These are phyloP conservation scores for Epinephelus lanceolatus DNA, from an alignment of 2,113 vertebrate genomes.

Conservation along the genomic window DNA sequence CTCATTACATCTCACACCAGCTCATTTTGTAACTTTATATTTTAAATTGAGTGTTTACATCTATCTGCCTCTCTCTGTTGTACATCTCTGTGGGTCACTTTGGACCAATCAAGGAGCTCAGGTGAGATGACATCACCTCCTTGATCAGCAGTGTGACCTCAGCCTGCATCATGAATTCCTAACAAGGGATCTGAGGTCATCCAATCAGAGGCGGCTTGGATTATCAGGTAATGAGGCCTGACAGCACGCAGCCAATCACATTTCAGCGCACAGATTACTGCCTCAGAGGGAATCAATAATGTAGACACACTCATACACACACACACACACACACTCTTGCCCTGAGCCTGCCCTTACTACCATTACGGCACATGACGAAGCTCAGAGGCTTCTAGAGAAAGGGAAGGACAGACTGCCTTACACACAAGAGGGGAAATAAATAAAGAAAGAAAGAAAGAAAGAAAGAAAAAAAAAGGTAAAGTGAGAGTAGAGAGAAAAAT, in stretches of 20 bases:
- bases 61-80: neutral
- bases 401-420: neutral
- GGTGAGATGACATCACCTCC: slow-evolving; percentile 80
- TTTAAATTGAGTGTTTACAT: neutral
- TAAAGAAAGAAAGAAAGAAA: too few species aligned
- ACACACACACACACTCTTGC: slow-evolving; percentile 38
- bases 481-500: slow-evolving; percentile 8
- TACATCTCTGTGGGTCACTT: slow-evolving; percentile 1
- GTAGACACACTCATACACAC: slow-evolving; percentile 39
- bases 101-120: slow-evolving; percentile 63
- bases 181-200: slow-evolving; percentile 42
- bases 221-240: slow-evolving; percentile 68
- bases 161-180: slow-evolving; percentile 70
- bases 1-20: neutral
- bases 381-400: slow-evolving; percentile 10
- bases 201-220: slow-evolving; percentile 62
- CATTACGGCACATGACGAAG: slow-evolving; percentile 46
- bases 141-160: slow-evolving; percentile 76
- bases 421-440: neutral
- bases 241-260: slow-evolving; percentile 55
- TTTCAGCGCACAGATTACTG: slow-evolving; percentile 43
- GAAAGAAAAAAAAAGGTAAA: neutral
- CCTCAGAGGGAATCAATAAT: slow-evolving; percentile 72
- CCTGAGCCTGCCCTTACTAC: slow-evolving; percentile 10
- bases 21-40: neutral